Percentiles rank a stretch among this genome's conserved stretches.
These are phyloP conservation scores for Corapipo altera DNA, from an alignment of 2,113 vertebrate genomes.

Conservation along the genomic window DNA sequence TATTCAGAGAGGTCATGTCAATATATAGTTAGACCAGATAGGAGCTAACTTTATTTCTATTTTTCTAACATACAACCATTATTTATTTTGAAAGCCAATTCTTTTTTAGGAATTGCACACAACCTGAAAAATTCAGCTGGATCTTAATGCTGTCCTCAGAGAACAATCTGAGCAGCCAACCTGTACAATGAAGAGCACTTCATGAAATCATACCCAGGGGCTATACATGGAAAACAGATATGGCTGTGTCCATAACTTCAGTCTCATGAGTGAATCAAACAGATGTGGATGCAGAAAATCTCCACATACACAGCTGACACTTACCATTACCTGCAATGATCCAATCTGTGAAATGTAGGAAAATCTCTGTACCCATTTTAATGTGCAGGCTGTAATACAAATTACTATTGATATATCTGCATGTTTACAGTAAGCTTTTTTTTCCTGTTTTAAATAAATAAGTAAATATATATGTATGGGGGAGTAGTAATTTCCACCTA, in stretches of 20 bases:
- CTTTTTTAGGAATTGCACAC: neutral
- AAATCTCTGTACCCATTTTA: neutral
- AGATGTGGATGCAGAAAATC: neutral
- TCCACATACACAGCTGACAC: neutral
- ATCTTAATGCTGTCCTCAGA: slow-evolving; percentile 20
- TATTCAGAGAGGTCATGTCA: neutral
- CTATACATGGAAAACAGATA: neutral
- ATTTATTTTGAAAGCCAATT: slow-evolving; percentile 33
- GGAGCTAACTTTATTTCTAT: neutral
- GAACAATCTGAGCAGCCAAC: neutral
- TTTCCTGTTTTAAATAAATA: neutral
- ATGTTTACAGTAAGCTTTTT: neutral
- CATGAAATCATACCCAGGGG: neutral
- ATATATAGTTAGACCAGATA: neutral
- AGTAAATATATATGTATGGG: neutral
- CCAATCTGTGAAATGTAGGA: rapidly evolving
- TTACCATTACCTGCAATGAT: neutral
- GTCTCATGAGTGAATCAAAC: neutral
- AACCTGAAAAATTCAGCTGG: neutral
- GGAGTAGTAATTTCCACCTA: neutral
- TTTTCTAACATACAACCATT: neutral
- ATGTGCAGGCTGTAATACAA: neutral
- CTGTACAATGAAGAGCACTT: neutral
- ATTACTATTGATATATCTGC: neutral
- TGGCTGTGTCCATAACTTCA: neutral